Evolutionary conservation across 2,113 vertebrate genomes (phyloP).

Genomic region (Tretioscincus oriximinensis): DNA sequence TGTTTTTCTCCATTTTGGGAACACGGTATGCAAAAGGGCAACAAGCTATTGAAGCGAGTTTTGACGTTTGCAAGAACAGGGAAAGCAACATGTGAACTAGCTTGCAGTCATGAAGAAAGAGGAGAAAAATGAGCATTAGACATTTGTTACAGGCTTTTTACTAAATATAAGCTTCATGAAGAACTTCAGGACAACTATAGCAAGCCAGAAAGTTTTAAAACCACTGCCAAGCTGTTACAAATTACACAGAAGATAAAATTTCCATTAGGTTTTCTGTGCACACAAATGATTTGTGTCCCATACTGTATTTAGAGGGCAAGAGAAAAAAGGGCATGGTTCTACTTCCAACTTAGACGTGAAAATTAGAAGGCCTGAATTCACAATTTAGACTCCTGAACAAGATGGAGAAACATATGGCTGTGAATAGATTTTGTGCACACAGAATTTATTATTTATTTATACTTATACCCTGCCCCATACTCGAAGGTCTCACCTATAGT

Average conservation of each 20-base stretch:
- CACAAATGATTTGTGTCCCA: not conserved
- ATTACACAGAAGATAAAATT: not conserved
- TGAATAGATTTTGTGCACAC: not conserved
- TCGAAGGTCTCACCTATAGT: not conserved
- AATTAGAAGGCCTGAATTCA: not conserved
- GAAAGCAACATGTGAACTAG: not conserved
- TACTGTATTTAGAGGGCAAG: not conserved
- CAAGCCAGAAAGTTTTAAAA: not conserved
- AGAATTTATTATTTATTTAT: too few relatives aligned
- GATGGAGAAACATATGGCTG: not conserved
- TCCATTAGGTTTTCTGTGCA: not conserved
- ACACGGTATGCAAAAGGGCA: slow-evolving; percentile 37
- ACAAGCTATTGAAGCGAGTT: slow-evolving; percentile 52
- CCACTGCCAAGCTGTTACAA: not conserved
- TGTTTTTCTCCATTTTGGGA: slow-evolving; percentile 48
- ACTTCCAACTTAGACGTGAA: not conserved
- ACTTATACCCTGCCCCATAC: too few relatives aligned
- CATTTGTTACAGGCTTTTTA: not conserved
- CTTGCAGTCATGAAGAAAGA: not conserved
- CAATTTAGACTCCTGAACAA: not conserved
- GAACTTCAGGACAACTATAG: not conserved
- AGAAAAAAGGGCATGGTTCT: not conserved
- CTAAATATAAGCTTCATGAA: not conserved
- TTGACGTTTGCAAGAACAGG: slow-evolving; percentile 46
- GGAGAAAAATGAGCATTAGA: not conserved